Base-by-base conservation (phyloP, 2,888 invertebrate genomes). In the Boloria selene region DNA sequence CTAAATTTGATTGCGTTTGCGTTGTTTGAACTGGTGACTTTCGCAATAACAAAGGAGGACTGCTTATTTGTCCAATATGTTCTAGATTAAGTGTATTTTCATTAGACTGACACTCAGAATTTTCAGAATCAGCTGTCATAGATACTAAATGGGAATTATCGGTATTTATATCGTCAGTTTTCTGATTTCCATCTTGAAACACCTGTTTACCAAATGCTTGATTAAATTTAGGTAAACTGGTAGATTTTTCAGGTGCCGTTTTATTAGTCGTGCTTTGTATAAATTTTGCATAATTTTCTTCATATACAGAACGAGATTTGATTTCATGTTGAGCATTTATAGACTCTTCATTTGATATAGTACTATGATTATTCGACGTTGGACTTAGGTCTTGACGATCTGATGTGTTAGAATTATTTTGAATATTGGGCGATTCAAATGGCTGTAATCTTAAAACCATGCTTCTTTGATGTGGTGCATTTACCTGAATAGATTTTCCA, bases 161-260 rank as follows among this genome's bases (percentile, higher is more conserved):
- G 61, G 74, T 75, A 62, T 77, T 80, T 2, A 85, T 77, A 67
- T 89, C 88, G 61, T 76, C 82, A 65, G 76, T 76, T 65, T 87
- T 88, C 71, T 82, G 86, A 54, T 70, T 80, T 1, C 80, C 84
- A 52, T 93, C 92, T 82, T 90, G 94, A 78, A 93, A 95, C 53
- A 95, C 94, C 54, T 95, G 94, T 83, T 96, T 96, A 0, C 96
- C 95, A 81, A 96, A 96, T 0, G 95, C 96, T 84, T 96, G 96
- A 78, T 96, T 95, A 79, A 96, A 96, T 83, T 96, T 96, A 3
- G 96, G 96, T 67, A 96, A 85, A 62, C 93, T 91, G 13, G 93
- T 92, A 7, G 87, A 80, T 74, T 92, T 90, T 76, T 93, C 93
- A 50, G 82, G 74, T 58, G 75, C 71, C 13, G 79, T 61, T 22